Evolutionary conservation across 2,797 vertebrate genomes (phyloP), one percentile per base, ranked within the genome.

Genomic region (Hypotaenidia okinawae): DNA sequence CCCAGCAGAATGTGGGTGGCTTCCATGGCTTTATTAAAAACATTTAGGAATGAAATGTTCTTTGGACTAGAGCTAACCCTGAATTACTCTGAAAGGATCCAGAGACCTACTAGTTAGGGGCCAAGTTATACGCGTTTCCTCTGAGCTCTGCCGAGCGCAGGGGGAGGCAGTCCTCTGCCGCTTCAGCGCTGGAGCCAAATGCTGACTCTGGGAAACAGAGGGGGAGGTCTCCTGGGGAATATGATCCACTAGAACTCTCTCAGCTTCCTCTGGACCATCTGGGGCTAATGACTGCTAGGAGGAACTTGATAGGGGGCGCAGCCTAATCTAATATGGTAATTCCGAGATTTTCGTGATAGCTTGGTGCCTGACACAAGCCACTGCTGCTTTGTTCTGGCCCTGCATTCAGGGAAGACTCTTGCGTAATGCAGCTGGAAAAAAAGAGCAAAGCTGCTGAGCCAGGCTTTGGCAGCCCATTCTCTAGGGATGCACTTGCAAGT

Each of bases 241-340:
- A 37, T 14, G 57, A 77, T 95, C 35, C 18, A 52, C 51, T 72
- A 43, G 74, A 66, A 68, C 77, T 90, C 69, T 61, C 66, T 78
- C 33, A 7, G 79, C 45, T 64, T 86, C 79, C 73, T 75, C 86
- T 79, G 74, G 66, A 89, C 74, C 83, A 92, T 90, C 90, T 94
- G 93, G 84, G 87, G 75, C 84, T 94, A 79, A 90, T 90, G 86
- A 76, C 39, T 89, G 41, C 72, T 58, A 74, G 84, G 52, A 80
- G 81, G 74, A 94, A 92, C 49, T 82, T 76, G 83, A 94, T 69
- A 94, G 80, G 70, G 70, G 66, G 43, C 84, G 66, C 11, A 94
- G 83, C 37, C 77, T 95, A 91, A 95, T 94, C 67, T 93, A 75
- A 88, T 90, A 90, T 84, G 90, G 59, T 92, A 92, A 92, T 95